Base-by-base conservation (phyloP, 2,113 vertebrate genomes). In the Toxotes chatareus region DNA sequence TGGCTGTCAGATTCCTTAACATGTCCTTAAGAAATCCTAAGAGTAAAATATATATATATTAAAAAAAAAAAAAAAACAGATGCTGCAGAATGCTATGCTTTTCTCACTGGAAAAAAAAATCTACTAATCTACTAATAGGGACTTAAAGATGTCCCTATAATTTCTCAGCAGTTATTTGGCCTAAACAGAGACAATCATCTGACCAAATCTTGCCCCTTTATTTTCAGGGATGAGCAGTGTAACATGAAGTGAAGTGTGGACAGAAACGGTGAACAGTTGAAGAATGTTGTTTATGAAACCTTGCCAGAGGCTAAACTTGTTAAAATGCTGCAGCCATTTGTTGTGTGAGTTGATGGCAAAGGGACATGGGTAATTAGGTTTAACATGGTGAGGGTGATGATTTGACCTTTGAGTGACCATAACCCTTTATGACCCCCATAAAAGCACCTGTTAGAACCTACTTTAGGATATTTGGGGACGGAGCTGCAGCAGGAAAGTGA, bases 231-330 rank as follows among this genome's bases (percentile, higher is more conserved):
- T 47, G 76, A 79, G 57, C 27, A 55, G 72, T 76, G 75, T 87
- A 82, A 60, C 66, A 76, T 73, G 61, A 76, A 87, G 77, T 84
- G 64, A 27, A 27, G 63, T 84, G 66, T 4, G 78, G 31, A 56
- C 0, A 63, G 51, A 73, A 46, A 62, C 47, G 64, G 51, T 79
- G 64, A 80, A 63, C 74, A 88, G 81, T 85, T 87, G 82, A 89
- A 49, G 38, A 69, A 55, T n/a, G 71, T 72, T 82, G 67, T 40
- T 88, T 79, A 87, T 80, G 74, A 89, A 90, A 89, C 69, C 80
- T 79, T 86, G 88, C 87, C 86, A 73, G 62, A 44, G 90, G 93
- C 86, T 79, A 76, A 84, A 86, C 80, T 68, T 87, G 51, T 91
- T 90, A 75, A 74, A 82, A 90, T 89, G 82, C 76, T 56, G 55